Evolutionary conservation across 2,113 vertebrate species (phyloP), one percentile per base, ranked within the genome.

Genomic region (Lates calcarifer): DNA sequence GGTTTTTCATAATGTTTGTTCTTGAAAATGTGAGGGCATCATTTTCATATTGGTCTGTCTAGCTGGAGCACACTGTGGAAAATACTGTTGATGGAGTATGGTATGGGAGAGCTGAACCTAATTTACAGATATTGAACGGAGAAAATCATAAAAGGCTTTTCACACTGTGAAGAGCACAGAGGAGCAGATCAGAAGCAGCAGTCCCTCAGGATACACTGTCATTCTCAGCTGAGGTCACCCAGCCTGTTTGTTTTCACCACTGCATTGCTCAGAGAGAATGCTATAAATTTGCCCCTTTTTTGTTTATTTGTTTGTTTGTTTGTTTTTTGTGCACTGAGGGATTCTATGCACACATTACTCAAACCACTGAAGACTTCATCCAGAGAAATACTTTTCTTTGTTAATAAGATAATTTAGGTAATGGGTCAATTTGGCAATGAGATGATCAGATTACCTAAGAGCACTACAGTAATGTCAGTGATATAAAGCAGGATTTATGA

Each of bases 101-200:
- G 11, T 33, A 41, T 57, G 29, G 51, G 24, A 45, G 74, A 70
- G 56, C 63, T 65, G 49, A 68, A 81, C 31, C 63, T 74, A 61
- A 82, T 70, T 73, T 69, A 70, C 47, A 73, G 55, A 73, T 67
- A 64, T 57, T 69, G 76, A 61, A 84, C 1, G 29, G 58, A 15
- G 12, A n/a, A 84, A 87, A 84, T 82, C 77, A 77, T 89, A 90
- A 90, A 91, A 93, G 65, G 90, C 83, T 89, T 93, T 92, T 92
- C 86, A 90, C 87, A 90, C 90, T 85, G 82, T 86, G 89, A 86
- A 83, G 82, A 87, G 61, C 67, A 55, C 83, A 69, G 85, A 71
- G 55, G 76, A 31, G 68, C 70, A 84, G 79, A 87, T 90, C 90
- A 87, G 86, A 89, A 89, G 74, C 12, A 51, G 51, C 64, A 22